Percentiles rank a stretch among this genome's conserved stretches.
phyloP scores from a whole-genome alignment of 2,113 vertebrate species.

The Burhinus oedicnemus region DNA sequence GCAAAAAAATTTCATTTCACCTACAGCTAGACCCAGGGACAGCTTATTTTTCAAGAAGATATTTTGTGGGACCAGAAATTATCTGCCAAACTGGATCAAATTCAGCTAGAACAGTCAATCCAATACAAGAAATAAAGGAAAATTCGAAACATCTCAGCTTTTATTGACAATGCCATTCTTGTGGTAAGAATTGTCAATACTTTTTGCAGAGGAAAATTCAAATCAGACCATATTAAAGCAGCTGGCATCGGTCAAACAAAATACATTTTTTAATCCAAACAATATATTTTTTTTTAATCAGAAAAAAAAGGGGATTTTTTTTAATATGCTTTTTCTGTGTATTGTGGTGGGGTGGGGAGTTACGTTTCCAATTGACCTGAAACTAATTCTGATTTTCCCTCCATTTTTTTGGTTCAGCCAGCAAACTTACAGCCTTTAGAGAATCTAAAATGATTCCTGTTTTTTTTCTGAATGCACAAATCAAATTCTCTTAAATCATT shows the following conservation, averaged over 20 bases:
- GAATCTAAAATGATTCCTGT: background rate
- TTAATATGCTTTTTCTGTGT: background rate
- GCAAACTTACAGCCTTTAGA: background rate
- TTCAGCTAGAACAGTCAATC: background rate
- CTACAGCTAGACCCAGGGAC: background rate
- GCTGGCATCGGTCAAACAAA: background rate
- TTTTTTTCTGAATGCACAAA: background rate
- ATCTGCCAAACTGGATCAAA: background rate
- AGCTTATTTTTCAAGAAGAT: background rate
- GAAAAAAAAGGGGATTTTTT: rapidly evolving
- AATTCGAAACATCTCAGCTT: background rate
- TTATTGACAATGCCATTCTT: background rate
- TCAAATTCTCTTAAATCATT: background rate
- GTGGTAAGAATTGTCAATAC: background rate
- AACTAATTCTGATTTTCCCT: rapidly evolving
- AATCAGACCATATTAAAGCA: background rate
- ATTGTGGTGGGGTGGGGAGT: rapidly evolving
- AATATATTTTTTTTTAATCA: background rate
- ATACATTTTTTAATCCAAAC: background rate
- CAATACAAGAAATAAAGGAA: background rate
- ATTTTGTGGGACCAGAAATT: background rate
- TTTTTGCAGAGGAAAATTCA: background rate
- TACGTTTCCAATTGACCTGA: background rate
- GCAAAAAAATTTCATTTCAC: background rate
- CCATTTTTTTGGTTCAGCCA: background rate